Percentiles rank a stretch among this genome's conserved stretches.
Conservation (phyloP, 2,113 vertebrate genomes). For the Conger conger region DNA sequence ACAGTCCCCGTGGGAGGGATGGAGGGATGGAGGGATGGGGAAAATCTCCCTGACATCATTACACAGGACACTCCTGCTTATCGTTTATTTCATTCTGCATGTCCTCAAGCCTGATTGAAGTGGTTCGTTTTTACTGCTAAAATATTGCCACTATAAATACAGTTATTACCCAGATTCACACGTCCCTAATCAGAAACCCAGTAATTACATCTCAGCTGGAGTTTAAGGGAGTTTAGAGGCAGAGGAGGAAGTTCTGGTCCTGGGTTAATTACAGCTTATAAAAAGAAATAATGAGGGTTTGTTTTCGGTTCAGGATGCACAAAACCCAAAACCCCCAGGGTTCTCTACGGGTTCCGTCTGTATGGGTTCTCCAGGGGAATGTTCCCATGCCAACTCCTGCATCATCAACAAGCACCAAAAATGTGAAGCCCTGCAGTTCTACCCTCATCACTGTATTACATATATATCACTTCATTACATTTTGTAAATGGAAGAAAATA, state of each 20-base stretch:
- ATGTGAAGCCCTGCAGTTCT: too few relatives aligned
- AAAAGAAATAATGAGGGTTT: background rate
- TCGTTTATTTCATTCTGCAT: background rate
- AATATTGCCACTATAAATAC: background rate
- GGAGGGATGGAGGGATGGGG: background rate
- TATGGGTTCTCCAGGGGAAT: too few relatives aligned
- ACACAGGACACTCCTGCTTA: background rate
- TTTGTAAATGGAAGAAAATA: background rate
- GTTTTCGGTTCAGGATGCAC: background rate
- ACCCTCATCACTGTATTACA: too few relatives aligned
- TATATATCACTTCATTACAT: too few relatives aligned
- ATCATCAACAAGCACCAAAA: background rate
- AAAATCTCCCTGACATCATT: background rate
- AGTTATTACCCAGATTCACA: constrained; percentile 2
- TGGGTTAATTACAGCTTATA: background rate
- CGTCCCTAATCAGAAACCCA: background rate
- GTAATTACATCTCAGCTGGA: background rate
- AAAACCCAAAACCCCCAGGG: background rate
- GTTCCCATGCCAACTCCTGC: background rate
- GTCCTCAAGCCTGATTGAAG: background rate
- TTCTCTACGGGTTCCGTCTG: background rate
- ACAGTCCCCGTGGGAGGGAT: background rate
- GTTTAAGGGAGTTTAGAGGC: constrained; percentile 19
- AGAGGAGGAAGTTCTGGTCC: constrained; percentile 18
- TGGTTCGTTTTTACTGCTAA: background rate